phyloP scores from a whole-genome alignment of 2,888 invertebrate species.

The Melipona beecheii region DNA sequence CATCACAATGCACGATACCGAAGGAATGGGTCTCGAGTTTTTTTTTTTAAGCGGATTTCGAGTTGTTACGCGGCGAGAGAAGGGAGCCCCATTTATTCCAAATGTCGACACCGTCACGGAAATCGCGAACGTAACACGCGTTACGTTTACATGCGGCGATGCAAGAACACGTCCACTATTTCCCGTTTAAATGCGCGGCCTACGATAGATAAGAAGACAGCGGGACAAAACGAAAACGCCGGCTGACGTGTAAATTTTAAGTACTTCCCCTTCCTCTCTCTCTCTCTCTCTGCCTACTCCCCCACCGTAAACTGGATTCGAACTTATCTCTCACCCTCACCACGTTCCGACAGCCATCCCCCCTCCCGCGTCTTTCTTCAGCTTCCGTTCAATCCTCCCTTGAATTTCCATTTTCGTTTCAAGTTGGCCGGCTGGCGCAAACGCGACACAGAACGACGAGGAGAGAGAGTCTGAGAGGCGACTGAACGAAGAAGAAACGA shows the following conservation, averaged over 20 bases:
- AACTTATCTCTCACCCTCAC: constrained; percentile 49
- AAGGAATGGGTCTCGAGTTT: constrained; percentile 14
- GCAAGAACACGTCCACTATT: constrained; percentile 57
- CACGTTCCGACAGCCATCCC: not conserved
- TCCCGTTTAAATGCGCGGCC: constrained; percentile 61
- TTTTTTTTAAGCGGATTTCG: constrained; percentile 13
- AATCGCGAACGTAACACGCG: constrained; percentile 60
- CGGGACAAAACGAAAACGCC: constrained; percentile 44
- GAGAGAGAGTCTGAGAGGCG: not conserved
- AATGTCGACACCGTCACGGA: constrained; percentile 48
- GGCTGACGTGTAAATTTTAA: constrained; percentile 62
- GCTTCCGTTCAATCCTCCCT: constrained; percentile 3
- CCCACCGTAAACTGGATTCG: constrained; percentile 40
- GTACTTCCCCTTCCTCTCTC: constrained; percentile 46
- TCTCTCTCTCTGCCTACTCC: no score
- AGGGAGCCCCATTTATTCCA: constrained; percentile 48
- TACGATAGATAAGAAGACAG: constrained; percentile 61
- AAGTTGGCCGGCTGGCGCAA: constrained; percentile 10
- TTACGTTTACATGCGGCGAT: constrained; percentile 24
- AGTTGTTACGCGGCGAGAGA: constrained; percentile 29
- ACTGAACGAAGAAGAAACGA: not conserved
- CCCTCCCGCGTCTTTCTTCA: not conserved
- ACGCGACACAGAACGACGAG: not conserved
- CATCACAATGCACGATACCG: constrained; percentile 26
- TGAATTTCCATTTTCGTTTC: constrained; percentile 47